Conservation (phyloP, 2,797 vertebrate species). For the Sebastolobus alascanus region DNA sequence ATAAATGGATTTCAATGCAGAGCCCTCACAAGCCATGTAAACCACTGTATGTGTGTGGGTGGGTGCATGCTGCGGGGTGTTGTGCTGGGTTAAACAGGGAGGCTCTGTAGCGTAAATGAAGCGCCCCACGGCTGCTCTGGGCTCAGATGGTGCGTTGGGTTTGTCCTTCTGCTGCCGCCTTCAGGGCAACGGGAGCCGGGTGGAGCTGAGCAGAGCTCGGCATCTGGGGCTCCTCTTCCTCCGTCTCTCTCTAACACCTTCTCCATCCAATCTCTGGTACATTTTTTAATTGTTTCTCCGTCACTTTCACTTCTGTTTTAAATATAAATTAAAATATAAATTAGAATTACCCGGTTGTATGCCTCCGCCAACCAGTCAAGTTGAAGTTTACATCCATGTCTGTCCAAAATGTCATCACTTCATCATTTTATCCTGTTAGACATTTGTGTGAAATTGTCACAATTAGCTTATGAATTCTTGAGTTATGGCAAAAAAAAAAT, state of each 20-base stretch:
- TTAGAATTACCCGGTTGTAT: too few species aligned
- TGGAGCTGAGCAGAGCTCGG: slow-evolving; percentile 35
- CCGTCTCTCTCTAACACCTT: background rate
- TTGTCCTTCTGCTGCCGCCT: slow-evolving; percentile 66
- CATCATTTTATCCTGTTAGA: too few species aligned
- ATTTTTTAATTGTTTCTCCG: background rate
- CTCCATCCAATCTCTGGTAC: background rate
- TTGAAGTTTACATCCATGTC: too few species aligned
- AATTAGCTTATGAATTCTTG: too few species aligned
- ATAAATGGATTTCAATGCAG: background rate
- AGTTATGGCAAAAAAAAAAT: too few species aligned
- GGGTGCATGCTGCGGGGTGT: slow-evolving; percentile 37
- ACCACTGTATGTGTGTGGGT: slow-evolving; percentile 8
- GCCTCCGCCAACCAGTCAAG: too few species aligned
- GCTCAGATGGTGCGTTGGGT: slow-evolving; percentile 69
- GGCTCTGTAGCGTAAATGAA: slow-evolving; percentile 72
- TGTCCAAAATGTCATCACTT: too few species aligned
- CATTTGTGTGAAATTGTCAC: too few species aligned
- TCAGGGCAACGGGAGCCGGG: slow-evolving; percentile 53
- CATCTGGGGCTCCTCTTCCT: slow-evolving; percentile 33
- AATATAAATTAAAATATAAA: background rate
- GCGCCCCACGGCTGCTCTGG: slow-evolving; percentile 44
- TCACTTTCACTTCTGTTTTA: background rate
- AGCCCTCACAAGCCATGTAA: slow-evolving; percentile 30
- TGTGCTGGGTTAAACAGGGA: slow-evolving; percentile 56